phyloP scores from a whole-genome alignment of 2,797 vertebrate species.

The Decapterus maruadsi region DNA sequence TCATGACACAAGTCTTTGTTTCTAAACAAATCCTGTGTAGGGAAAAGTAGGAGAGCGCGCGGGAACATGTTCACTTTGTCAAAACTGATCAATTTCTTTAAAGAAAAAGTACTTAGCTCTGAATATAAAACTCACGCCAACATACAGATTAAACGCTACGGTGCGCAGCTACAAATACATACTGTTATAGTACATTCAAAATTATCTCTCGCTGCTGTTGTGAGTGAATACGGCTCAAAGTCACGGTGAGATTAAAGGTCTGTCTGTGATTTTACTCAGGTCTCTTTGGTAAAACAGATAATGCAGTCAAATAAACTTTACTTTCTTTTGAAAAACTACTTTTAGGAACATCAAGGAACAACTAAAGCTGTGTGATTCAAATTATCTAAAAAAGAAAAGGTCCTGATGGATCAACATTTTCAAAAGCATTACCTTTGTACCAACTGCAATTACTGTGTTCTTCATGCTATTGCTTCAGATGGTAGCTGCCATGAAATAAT shows the following conservation, averaged over 20 bases:
- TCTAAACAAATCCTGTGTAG: conserved; percentile 34
- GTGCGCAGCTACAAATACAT: not conserved
- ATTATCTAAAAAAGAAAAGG: not conserved
- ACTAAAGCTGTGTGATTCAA: not conserved
- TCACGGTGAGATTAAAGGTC: not conserved
- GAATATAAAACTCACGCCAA: conserved; percentile 9
- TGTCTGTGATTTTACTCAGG: not conserved
- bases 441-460: not conserved
- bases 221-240: not conserved
- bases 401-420: not conserved
- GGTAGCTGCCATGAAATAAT: not conserved
- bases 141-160: not conserved
- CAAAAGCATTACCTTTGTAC: not conserved
- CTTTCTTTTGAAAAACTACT: no score
- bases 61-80: conserved; percentile 42
- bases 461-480: not conserved
- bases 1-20: conserved; percentile 45
- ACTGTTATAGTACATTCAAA: conserved; percentile 2
- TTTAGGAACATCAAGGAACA: not conserved
- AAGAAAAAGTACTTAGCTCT: conserved; percentile 20
- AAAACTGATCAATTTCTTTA: conserved; percentile 24
- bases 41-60: conserved; percentile 2
- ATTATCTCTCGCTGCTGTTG: not conserved
- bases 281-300: not conserved
- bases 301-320: not conserved